Base-by-base conservation (phyloP, 2,888 invertebrate species). In the Drymonia ruficornis region DNA sequence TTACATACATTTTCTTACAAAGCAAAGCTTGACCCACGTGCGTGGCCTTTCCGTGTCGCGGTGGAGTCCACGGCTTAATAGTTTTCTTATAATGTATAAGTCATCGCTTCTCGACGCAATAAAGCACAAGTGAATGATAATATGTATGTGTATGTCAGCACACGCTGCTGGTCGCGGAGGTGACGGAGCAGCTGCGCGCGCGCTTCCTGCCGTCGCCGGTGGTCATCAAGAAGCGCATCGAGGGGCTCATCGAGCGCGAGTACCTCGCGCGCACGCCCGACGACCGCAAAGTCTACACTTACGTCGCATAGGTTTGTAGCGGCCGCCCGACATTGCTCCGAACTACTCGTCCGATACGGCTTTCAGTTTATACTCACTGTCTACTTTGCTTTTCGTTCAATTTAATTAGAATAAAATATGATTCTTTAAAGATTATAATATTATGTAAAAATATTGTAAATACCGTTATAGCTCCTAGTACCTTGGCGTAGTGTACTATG, bases 201-300 rank as follows among this genome's bases (percentile, higher is more conserved):
- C 96, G 99, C 83, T 99, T 99, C 95, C 95, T 99, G 91, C 99
- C 99, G 64, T 98, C 98, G 76, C 99, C 99, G 52, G 98, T 98
- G 72, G 97, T 99, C 72, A 99, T 99, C 86, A 99, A 99, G 94
- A 99, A 99, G 91, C 96, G 99, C 87, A 99, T 99, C 93, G 99
- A 99, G 94, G 98, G 99, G 62, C 95, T 99, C 81, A 99, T 99
- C 87, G 99, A 99, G 93, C 95, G 99, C 72, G 99, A 99, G 93
- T 99, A 99, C 94, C 94, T 99, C 84, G 98, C 98, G 71, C 96
- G 99, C 89, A 98, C 99, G 83, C 97, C 98, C 56, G 98, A 99
- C 92, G 99, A 99, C 94, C 95, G 97, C 93, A 98, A 98, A 95
- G 96, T 98, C 81, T 98, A 98, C 94, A 97, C 97, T 71, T 98